phyloP scores from a whole-genome alignment of 1,140 invertebrate species.

The Tribolium castaneum region DNA sequence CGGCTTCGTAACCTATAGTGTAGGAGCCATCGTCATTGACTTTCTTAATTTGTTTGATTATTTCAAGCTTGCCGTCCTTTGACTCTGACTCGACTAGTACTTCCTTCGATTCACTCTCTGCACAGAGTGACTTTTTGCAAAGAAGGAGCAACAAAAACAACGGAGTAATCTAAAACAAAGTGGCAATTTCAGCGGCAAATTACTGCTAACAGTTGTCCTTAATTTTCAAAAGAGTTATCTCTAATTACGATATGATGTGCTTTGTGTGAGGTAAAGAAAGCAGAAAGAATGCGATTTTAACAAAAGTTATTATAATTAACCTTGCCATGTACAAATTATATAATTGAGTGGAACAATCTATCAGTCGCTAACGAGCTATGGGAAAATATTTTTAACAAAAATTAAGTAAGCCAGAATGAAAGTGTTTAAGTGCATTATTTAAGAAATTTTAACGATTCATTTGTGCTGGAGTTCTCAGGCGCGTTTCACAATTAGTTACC shows the following conservation, averaged over 20 bases:
- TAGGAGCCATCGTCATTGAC: constrained; percentile 87
- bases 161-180: background rate
- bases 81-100: constrained; percentile 69
- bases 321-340: constrained; percentile 20
- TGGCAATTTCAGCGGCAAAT: background rate
- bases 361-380: background rate
- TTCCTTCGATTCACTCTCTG: constrained; percentile 51
- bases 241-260: background rate
- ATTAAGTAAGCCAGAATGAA: constrained; percentile 12
- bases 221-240: background rate
- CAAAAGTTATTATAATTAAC: background rate
- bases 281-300: constrained; percentile 10
- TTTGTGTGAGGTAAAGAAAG: constrained; percentile 9
- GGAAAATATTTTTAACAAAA: background rate
- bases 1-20: constrained; percentile 86
- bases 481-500: background rate
- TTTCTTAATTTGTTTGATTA: constrained; percentile 81
- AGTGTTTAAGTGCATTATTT: background rate
- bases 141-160: constrained; percentile 10
- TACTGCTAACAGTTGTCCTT: background rate
- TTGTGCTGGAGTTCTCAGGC: background rate
- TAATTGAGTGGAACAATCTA: constrained; percentile 1
- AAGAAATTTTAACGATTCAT: constrained; percentile 10
- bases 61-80: constrained; percentile 70
- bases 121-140: constrained; percentile 4